phyloP scores from a whole-genome alignment of 2,113 vertebrate species.

The Onychostoma macrolepis region DNA sequence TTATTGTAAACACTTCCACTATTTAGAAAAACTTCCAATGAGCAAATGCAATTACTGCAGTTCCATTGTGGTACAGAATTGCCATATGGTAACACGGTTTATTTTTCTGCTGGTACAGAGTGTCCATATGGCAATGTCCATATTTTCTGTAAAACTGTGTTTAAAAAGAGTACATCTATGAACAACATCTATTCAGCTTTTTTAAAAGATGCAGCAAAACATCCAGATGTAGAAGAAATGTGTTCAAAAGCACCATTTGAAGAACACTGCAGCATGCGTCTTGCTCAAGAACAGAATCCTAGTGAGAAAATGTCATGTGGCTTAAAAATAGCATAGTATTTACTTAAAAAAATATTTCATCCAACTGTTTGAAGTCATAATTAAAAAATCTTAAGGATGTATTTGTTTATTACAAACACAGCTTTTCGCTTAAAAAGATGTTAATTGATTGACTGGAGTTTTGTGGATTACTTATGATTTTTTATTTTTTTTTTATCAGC shows the following conservation, averaged over 20 bases:
- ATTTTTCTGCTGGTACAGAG: neutral
- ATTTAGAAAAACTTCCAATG: neutral
- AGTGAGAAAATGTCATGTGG: neutral
- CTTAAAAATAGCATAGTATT: neutral
- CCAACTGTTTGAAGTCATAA: no score
- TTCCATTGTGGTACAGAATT: neutral
- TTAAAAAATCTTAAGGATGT: no score
- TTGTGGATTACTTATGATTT: no score
- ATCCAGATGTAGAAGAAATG: neutral
- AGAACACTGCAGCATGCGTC: neutral
- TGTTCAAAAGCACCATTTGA: neutral
- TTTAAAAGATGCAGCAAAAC: neutral
- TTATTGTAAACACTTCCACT: neutral
- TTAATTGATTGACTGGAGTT: no score
- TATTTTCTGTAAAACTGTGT: neutral
- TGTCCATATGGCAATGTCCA: neutral
- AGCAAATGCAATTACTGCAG: neutral
- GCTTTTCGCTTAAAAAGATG: no score
- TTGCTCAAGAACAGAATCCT: neutral
- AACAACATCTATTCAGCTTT: neutral
- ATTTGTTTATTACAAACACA: no score
- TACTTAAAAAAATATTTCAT: neutral
- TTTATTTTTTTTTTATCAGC: no score
- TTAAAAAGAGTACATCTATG: neutral
- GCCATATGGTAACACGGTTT: neutral